Conservation (phyloP, 2,888 invertebrate species). For the Ennomos erosarius region DNA sequence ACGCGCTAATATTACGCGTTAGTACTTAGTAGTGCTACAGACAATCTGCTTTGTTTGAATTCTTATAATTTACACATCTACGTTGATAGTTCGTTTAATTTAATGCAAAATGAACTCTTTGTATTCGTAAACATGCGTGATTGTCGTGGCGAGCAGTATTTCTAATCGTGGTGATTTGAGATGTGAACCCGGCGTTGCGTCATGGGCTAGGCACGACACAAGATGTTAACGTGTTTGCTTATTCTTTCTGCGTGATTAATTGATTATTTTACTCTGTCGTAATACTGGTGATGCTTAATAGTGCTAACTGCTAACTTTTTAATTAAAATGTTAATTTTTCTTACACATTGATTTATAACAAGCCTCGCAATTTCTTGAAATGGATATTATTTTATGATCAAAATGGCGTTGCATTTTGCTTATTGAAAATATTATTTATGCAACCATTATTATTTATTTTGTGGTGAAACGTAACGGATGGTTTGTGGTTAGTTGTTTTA, state of each 20-base stretch:
- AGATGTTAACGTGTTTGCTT: conserved; percentile 13
- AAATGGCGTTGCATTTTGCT: too few relatives aligned
- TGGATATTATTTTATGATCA: too few relatives aligned
- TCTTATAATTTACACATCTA: conserved; percentile 22
- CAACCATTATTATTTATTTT: too few relatives aligned
- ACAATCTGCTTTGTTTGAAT: conserved; percentile 18
- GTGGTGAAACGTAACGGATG: too few relatives aligned
- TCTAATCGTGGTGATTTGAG: conserved; percentile 12
- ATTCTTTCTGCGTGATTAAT: not conserved
- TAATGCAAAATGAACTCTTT: conserved; percentile 28
- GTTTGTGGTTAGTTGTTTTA: too few relatives aligned
- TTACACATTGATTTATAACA: too few relatives aligned
- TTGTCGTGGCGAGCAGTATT: conserved; percentile 14
- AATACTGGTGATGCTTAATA: too few relatives aligned
- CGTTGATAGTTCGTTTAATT: conserved; percentile 13
- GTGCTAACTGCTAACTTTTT: too few relatives aligned
- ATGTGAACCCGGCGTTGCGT: conserved; percentile 13
- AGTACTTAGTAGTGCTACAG: not conserved
- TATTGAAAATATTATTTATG: too few relatives aligned
- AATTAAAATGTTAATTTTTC: too few relatives aligned
- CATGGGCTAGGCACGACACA: conserved; percentile 4
- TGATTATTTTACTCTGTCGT: too few relatives aligned
- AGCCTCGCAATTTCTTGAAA: too few relatives aligned
- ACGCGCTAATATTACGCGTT: not conserved
- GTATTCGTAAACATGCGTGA: conserved; percentile 18